A percentile compares a stretch with the other conserved stretches of the same genome.
phyloP scores from a whole-genome alignment of 2,888 invertebrate genomes.

The Epinotia ramella region DNA sequence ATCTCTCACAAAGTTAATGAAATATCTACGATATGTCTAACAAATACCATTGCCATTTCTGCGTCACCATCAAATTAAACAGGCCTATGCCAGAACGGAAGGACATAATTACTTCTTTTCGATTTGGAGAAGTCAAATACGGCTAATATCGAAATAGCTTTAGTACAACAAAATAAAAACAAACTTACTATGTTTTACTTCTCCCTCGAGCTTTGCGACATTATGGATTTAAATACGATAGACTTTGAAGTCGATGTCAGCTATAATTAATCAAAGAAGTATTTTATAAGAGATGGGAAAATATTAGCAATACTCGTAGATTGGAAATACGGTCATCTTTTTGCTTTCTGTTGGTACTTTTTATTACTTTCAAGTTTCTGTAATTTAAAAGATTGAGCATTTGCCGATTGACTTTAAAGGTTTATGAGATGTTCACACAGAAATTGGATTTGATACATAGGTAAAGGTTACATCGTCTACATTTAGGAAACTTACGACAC shows the following conservation, averaged over 20 bases:
- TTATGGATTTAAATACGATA: not conserved
- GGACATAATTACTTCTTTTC: not conserved
- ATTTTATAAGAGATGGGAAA: constrained; percentile 1
- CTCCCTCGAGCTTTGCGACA: not conserved
- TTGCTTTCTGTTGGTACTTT: not conserved
- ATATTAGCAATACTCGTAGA: not conserved
- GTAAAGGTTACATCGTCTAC: too few relatives aligned
- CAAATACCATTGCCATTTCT: too few relatives aligned
- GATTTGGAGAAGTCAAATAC: not conserved
- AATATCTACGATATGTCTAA: too few relatives aligned
- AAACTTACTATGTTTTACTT: not conserved
- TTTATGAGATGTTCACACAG: not conserved
- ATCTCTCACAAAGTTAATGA: too few relatives aligned
- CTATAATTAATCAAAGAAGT: constrained; percentile 20
- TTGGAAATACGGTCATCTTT: not conserved
- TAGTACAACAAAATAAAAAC: not conserved
- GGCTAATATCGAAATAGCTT: not conserved
- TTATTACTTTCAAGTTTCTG: not conserved
- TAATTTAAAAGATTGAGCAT: constrained; percentile 1
- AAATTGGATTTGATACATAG: too few relatives aligned
- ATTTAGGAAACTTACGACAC: too few relatives aligned
- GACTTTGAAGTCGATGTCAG: constrained; percentile 1
- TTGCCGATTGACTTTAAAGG: not conserved
- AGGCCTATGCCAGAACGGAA: not conserved
- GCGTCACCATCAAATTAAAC: not conserved